These are phyloP conservation scores for Tragelaphus scriptus DNA, from an alignment of 2,113 vertebrate genomes.

Conservation along the genomic window DNA sequence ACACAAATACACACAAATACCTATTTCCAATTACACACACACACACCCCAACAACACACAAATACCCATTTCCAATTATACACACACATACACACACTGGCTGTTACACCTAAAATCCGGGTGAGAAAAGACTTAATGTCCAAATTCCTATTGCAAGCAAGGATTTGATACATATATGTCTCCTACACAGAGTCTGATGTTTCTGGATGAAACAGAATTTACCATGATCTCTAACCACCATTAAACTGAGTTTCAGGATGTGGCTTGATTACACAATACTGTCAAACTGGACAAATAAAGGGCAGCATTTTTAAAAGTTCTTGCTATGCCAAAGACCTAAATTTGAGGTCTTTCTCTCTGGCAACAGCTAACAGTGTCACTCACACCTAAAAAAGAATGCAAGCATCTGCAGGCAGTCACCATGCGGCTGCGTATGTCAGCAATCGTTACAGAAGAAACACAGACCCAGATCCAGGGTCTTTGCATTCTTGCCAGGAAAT, in stretches of 20 bases:
- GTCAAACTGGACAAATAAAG: not conserved
- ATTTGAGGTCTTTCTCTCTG: constrained; percentile 42
- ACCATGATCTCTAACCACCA: not conserved
- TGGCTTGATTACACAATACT: constrained; percentile 31
- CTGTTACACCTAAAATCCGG: not conserved
- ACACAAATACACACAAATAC: not conserved
- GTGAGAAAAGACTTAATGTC: not conserved
- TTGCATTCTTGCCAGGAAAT: constrained; percentile 57
- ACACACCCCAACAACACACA: not conserved
- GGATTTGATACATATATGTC: not conserved
- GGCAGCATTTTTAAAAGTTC: not conserved
- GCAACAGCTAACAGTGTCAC: constrained; percentile 49
- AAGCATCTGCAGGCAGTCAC: constrained; percentile 66
- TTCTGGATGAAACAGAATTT: not conserved
- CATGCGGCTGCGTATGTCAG: constrained; percentile 42
- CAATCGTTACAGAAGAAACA: constrained; percentile 46
- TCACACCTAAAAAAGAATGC: constrained; percentile 67
- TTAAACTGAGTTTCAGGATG: not conserved
- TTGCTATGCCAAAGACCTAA: constrained; percentile 22
- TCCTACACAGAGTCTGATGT: not conserved
- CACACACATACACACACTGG: not conserved
- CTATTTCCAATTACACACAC: too few species aligned
- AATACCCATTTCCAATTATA: not conserved
- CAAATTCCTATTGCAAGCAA: not conserved
- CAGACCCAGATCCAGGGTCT: constrained; percentile 39